Conservation (phyloP, 2,888 invertebrate genomes). For the Ectropis crepuscularia region DNA sequence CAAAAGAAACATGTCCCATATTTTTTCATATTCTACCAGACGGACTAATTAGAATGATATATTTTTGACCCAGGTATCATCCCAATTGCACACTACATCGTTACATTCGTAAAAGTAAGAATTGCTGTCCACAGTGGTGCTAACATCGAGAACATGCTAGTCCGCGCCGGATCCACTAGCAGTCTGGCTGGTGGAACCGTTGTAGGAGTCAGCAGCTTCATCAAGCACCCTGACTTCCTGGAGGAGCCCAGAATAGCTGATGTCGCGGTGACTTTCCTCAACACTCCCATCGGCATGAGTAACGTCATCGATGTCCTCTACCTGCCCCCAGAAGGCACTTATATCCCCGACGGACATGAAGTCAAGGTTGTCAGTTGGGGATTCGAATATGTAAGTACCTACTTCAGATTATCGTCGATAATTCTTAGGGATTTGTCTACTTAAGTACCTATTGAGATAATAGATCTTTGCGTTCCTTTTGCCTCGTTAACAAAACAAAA, state of each 20-base stretch:
- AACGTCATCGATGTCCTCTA: constrained; percentile 49
- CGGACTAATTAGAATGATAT: too few relatives aligned
- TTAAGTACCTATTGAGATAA: too few relatives aligned
- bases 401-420: not conserved
- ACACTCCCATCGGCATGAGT: constrained; percentile 47
- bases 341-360: constrained; percentile 51
- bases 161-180: constrained; percentile 64
- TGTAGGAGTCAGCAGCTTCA: constrained; percentile 40
- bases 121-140: constrained; percentile 51
- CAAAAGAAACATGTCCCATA: too few relatives aligned
- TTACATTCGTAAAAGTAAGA: not conserved
- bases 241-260: constrained; percentile 54
- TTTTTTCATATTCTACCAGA: too few relatives aligned
- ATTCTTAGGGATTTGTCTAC: too few relatives aligned
- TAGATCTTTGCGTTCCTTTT: too few relatives aligned
- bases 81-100: too few relatives aligned
- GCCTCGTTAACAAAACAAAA: too few relatives aligned
- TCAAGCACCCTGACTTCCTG: constrained; percentile 55
- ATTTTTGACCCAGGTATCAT: too few relatives aligned
- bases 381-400: constrained; percentile 58
- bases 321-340: constrained; percentile 53
- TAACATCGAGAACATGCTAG: constrained; percentile 44
- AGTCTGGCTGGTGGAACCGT: constrained; percentile 57
- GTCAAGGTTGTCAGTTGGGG: constrained; percentile 66
- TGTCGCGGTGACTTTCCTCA: constrained; percentile 52